Conservation (phyloP, 2,797 vertebrate species). For the Chiroxiphia lanceolata region DNA sequence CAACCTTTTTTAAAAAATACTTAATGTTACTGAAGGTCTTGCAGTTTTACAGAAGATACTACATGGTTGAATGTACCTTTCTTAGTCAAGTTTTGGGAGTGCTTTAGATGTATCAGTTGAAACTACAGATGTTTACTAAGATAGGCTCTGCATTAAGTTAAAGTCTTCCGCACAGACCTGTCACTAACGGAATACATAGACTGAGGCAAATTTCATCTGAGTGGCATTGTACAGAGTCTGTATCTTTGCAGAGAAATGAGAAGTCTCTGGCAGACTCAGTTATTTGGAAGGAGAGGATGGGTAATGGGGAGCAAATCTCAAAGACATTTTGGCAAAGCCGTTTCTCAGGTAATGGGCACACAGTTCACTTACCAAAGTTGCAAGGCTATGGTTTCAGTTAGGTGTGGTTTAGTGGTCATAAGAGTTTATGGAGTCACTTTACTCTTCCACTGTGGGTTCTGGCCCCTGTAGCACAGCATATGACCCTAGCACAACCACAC, state of each 20-base stretch:
- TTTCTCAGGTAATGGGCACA: not conserved
- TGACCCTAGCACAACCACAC: not conserved
- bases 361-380: not conserved
- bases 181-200: not conserved
- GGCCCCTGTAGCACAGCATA: not conserved
- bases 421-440: not conserved
- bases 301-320: not conserved
- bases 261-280: not conserved
- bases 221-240: not conserved
- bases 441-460: rapidly evolving
- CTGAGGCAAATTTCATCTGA: not conserved
- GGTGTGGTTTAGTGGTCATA: not conserved
- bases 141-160: not conserved
- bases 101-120: not conserved
- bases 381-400: not conserved
- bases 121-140: not conserved
- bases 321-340: not conserved
- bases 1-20: not conserved
- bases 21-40: not conserved
- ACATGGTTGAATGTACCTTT: not conserved
- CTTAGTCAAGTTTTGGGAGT: not conserved
- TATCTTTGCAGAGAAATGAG: not conserved
- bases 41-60: not conserved
- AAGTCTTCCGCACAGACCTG: not conserved
- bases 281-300: not conserved